These are phyloP conservation scores for Platichthys flesus DNA, from an alignment of 2,113 vertebrate genomes.

Conservation along the genomic window DNA sequence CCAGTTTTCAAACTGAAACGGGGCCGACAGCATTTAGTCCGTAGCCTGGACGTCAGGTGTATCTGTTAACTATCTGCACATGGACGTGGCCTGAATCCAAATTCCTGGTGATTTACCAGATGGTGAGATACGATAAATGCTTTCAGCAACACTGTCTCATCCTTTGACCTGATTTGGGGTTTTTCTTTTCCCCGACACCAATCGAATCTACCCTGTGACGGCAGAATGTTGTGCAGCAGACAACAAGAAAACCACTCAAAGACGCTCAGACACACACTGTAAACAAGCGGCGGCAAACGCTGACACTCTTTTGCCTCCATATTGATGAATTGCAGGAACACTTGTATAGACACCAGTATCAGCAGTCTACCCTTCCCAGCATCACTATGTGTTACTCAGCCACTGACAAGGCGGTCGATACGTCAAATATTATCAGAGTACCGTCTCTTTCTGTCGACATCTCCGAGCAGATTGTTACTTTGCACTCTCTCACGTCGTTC, in stretches of 20 bases:
- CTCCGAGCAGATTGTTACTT: not conserved
- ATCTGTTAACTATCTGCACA: too few relatives aligned
- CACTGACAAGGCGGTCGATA: not conserved
- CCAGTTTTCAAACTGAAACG: too few relatives aligned
- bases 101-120: conserved; percentile 1
- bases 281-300: conserved; percentile 13
- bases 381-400: conserved; percentile 2
- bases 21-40: too few relatives aligned
- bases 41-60: too few relatives aligned
- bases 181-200: not conserved
- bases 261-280: not conserved
- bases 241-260: conserved; percentile 11
- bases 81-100: too few relatives aligned
- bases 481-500: not conserved
- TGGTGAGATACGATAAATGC: conserved; percentile 21
- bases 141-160: not conserved
- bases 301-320: conserved; percentile 17
- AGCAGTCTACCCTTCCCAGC: not conserved
- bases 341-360: not conserved
- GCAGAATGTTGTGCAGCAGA: not conserved
- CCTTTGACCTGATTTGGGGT: conserved; percentile 22
- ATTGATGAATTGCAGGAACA: conserved; percentile 7
- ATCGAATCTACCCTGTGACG: not conserved
- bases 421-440: not conserved
- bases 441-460: conserved; percentile 9